Evolutionary conservation across 1,140 invertebrate genomes (phyloP).

Genomic region (Tribolium madens): DNA sequence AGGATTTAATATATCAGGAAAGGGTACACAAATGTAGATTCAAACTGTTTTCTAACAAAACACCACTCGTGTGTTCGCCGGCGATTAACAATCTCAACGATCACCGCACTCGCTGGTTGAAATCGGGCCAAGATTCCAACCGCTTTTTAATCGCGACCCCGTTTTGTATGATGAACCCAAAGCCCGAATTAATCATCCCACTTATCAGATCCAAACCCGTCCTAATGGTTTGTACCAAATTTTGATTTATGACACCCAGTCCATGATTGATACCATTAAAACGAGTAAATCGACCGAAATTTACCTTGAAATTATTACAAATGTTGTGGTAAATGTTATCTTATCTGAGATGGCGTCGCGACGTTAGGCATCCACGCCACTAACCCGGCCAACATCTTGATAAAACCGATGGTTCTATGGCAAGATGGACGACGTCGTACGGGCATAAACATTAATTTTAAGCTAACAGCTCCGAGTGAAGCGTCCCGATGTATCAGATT

Average conservation of each 20-base stretch:
- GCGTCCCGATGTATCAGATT: conserved; percentile 63
- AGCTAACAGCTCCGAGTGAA: conserved; percentile 61
- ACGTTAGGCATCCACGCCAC: conserved; percentile 49
- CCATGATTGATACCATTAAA: too few relatives aligned
- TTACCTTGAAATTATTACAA: background rate
- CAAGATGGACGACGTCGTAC: conserved; percentile 63
- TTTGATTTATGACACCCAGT: background rate
- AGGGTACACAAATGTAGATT: too few relatives aligned
- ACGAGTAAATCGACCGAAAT: too few relatives aligned
- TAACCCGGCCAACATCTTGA: conserved; percentile 66
- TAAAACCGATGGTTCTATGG: conserved; percentile 62
- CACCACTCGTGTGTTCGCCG: too few relatives aligned
- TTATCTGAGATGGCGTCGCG: background rate
- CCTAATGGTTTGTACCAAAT: background rate
- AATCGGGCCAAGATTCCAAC: too few relatives aligned
- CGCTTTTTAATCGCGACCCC: background rate
- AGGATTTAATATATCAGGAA: too few relatives aligned
- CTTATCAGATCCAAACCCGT: background rate
- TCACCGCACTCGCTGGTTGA: too few relatives aligned
- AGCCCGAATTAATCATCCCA: background rate
- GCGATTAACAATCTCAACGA: too few relatives aligned
- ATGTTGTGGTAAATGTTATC: conserved; percentile 9
- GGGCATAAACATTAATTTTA: conserved; percentile 66
- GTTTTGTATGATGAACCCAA: background rate
- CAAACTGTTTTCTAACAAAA: too few relatives aligned